phyloP scores from a whole-genome alignment of 2,888 invertebrate species.

The Sphaerophoria rueppellii region DNA sequence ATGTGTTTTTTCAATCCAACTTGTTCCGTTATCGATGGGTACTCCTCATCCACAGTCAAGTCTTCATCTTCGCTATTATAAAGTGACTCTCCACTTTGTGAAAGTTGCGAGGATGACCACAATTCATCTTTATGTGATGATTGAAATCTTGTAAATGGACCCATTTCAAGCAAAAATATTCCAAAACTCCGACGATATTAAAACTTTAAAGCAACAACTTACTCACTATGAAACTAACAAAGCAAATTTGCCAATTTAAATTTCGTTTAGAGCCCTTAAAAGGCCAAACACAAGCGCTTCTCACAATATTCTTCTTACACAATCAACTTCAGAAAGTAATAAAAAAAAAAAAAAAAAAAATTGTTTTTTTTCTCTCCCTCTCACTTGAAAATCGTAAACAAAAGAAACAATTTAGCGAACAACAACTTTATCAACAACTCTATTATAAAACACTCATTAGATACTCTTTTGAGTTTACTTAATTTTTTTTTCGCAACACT shows the following conservation, averaged over 20 bases:
- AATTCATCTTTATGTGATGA: slow-evolving; percentile 52
- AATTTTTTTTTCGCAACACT: slow-evolving; percentile 43
- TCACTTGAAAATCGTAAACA: slow-evolving; percentile 51
- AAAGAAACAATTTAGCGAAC: slow-evolving; percentile 49
- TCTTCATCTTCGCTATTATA: slow-evolving; percentile 46
- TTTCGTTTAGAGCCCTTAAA: neutral
- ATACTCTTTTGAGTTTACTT: slow-evolving; percentile 21
- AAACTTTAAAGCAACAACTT: slow-evolving; percentile 8
- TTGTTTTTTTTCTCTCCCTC: neutral
- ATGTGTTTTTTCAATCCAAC: slow-evolving; percentile 79
- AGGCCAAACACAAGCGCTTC: neutral
- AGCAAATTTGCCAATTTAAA: slow-evolving; percentile 5
- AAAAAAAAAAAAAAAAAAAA: neutral
- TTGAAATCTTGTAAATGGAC: slow-evolving; percentile 65
- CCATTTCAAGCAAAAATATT: slow-evolving; percentile 40
- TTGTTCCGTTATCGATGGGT: slow-evolving; percentile 76
- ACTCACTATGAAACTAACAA: slow-evolving; percentile 6
- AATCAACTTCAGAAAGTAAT: slow-evolving; percentile 21
- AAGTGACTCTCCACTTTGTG: slow-evolving; percentile 42
- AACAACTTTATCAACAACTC: slow-evolving; percentile 51
- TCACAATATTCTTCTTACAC: slow-evolving; percentile 11
- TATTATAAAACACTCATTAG: slow-evolving; percentile 29
- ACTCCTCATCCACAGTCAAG: slow-evolving; percentile 20
- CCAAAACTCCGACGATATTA: neutral
- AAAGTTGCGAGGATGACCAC: slow-evolving; percentile 44